Evolutionary conservation across 2,797 vertebrate genomes (phyloP).

Genomic region (Pseudomugil tenellus): DNA sequence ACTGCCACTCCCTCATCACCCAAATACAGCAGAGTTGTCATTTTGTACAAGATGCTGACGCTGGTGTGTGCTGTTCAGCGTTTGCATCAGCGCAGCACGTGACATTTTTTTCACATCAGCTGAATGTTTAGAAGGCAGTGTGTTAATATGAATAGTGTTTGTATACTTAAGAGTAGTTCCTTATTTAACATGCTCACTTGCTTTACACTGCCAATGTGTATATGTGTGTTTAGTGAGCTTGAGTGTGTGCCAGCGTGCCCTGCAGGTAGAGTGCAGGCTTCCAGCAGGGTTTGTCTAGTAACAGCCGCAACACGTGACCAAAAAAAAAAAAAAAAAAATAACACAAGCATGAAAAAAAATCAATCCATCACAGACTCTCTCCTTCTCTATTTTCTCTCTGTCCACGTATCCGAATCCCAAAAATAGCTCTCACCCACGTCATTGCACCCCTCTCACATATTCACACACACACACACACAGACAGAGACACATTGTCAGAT

Average conservation of each 20-base stretch:
- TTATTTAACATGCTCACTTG: slow-evolving; percentile 37
- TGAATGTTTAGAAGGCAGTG: slow-evolving; percentile 13
- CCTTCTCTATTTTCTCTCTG: slow-evolving; percentile 51
- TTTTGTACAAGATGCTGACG: slow-evolving; percentile 69
- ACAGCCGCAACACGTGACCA: slow-evolving; percentile 64
- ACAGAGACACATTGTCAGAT: slow-evolving; percentile 24
- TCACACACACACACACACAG: slow-evolving; percentile 21
- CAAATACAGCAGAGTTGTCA: slow-evolving; percentile 64
- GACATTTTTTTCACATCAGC: slow-evolving; percentile 28
- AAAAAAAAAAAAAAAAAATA: slow-evolving; percentile 44
- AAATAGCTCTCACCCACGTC: slow-evolving; percentile 68
- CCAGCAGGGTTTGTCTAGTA: slow-evolving; percentile 62
- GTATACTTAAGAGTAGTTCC: slow-evolving; percentile 16
- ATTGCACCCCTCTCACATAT: slow-evolving; percentile 32
- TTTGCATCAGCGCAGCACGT: slow-evolving; percentile 23
- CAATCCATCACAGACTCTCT: slow-evolving; percentile 66
- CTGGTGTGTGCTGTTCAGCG: slow-evolving; percentile 21
- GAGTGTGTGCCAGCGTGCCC: slow-evolving; percentile 38
- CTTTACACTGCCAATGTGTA: slow-evolving; percentile 17
- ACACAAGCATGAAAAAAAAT: slow-evolving; percentile 55
- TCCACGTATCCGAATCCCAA: slow-evolving; percentile 61
- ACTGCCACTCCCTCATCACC: slow-evolving; percentile 50
- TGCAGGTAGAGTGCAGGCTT: slow-evolving; percentile 55
- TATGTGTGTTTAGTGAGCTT: slow-evolving; percentile 15
- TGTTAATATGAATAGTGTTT: slow-evolving; percentile 27